phyloP scores from a whole-genome alignment of 1,140 invertebrate genomes.

The Rhynchophorus ferrugineus region DNA sequence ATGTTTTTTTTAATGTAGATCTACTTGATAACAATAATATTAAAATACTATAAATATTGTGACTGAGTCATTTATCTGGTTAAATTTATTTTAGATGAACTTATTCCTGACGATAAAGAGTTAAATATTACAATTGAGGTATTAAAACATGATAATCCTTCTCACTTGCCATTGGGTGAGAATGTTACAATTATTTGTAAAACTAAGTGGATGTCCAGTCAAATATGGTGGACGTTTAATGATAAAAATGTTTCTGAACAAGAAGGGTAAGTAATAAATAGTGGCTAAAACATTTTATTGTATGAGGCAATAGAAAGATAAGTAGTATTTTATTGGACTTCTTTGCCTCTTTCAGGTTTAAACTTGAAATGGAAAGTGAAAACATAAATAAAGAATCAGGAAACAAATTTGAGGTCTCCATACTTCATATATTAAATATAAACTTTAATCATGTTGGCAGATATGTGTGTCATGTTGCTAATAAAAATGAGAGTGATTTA shows the following conservation, averaged over 20 bases:
- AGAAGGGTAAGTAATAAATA: slow-evolving; percentile 38
- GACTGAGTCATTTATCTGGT: background rate
- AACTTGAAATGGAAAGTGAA: slow-evolving; percentile 39
- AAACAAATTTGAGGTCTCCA: slow-evolving; percentile 40
- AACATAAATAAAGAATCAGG: slow-evolving; percentile 37
- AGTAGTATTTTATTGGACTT: background rate
- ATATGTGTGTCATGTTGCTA: slow-evolving; percentile 45
- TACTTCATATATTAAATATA: slow-evolving; percentile 39
- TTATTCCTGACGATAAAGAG: slow-evolving; percentile 28
- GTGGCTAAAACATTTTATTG: background rate
- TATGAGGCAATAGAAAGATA: slow-evolving; percentile 6
- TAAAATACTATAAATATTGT: background rate
- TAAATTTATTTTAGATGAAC: slow-evolving; percentile 20
- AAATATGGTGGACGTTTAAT: slow-evolving; percentile 42
- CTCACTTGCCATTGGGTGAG: slow-evolving; percentile 36
- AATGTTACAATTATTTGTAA: slow-evolving; percentile 44
- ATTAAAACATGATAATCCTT: slow-evolving; percentile 30
- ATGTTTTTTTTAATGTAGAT: background rate
- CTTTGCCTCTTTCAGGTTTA: slow-evolving; percentile 26
- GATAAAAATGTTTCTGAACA: slow-evolving; percentile 42
- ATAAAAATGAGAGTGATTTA: slow-evolving; percentile 30
- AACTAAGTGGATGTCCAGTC: slow-evolving; percentile 37
- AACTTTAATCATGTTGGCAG: slow-evolving; percentile 43
- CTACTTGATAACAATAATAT: background rate
- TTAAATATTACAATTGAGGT: slow-evolving; percentile 32